phyloP scores from a whole-genome alignment of 2,797 vertebrate species.

The Pantherophis vulpinus region DNA sequence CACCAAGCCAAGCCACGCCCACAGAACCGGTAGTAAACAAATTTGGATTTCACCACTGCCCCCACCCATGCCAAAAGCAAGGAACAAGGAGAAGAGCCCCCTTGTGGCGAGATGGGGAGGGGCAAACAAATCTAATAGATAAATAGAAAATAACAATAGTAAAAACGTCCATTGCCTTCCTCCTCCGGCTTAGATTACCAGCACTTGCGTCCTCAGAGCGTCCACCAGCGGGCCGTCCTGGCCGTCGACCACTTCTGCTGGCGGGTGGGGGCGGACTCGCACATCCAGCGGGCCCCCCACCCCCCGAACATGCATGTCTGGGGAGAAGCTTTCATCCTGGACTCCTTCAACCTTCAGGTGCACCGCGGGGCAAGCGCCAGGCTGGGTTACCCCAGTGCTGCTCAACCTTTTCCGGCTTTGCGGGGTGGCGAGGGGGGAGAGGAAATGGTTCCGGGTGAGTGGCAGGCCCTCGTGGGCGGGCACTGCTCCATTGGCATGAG shows the following conservation, averaged over 20 bases:
- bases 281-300: constrained; percentile 94
- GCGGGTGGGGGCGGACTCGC: constrained; percentile 95
- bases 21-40: no score
- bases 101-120: background rate
- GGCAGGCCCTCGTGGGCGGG: no score
- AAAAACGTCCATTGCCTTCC: no score
- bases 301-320: constrained; percentile 94
- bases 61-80: background rate
- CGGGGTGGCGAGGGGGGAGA: no score
- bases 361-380: background rate
- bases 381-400: background rate
- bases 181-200: constrained; percentile 71
- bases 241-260: constrained; percentile 93
- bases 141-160: background rate
- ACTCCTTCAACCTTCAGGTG: constrained; percentile 90
- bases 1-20: no score
- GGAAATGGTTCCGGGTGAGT: no score
- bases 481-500: background rate
- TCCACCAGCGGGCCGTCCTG: constrained; percentile 83
- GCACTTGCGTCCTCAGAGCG: constrained; percentile 76
- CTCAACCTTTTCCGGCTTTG: background rate
- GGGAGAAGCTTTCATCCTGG: constrained; percentile 93
- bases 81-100: background rate
- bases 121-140: background rate
- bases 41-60: no score